Conservation (phyloP, 2,888 invertebrate genomes). For the Schizotus pectinicornis region DNA sequence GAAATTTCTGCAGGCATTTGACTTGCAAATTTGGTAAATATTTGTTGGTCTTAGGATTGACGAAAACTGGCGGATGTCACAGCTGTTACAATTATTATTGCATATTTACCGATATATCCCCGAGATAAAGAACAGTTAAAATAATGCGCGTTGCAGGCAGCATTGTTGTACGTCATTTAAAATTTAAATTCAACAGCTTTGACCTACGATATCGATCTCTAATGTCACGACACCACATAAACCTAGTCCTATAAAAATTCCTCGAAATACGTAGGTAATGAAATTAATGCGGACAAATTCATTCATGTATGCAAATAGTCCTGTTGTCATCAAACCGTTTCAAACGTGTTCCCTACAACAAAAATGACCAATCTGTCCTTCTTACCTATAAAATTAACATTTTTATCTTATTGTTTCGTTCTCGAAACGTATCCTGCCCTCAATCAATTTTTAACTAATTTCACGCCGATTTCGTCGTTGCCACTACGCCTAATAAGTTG, state of each 20-base stretch:
- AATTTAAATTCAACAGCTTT: conserved; percentile 47
- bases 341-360: conserved; percentile 6
- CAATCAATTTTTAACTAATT: no score
- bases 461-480: no score
- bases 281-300: conserved; percentile 39
- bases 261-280: conserved; percentile 39
- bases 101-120: conserved; percentile 2
- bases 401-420: conserved; percentile 8
- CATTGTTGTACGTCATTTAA: conserved; percentile 40
- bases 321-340: conserved; percentile 20
- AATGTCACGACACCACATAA: conserved; percentile 43
- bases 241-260: conserved; percentile 41
- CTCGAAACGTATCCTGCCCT: no score
- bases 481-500: no score
- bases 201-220: conserved; percentile 46
- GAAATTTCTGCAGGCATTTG: no score
- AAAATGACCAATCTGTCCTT: conserved; percentile 4
- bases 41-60: no score
- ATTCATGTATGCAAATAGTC: conserved; percentile 39
- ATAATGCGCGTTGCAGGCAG: conserved; percentile 31
- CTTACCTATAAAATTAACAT: conserved; percentile 5
- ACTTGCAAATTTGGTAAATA: no score
- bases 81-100: conserved; percentile 11
- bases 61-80: not conserved
- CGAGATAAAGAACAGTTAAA: conserved; percentile 22